These are phyloP conservation scores for Myopa testacea DNA, from an alignment of 2,888 invertebrate species.

Conservation along the genomic window DNA sequence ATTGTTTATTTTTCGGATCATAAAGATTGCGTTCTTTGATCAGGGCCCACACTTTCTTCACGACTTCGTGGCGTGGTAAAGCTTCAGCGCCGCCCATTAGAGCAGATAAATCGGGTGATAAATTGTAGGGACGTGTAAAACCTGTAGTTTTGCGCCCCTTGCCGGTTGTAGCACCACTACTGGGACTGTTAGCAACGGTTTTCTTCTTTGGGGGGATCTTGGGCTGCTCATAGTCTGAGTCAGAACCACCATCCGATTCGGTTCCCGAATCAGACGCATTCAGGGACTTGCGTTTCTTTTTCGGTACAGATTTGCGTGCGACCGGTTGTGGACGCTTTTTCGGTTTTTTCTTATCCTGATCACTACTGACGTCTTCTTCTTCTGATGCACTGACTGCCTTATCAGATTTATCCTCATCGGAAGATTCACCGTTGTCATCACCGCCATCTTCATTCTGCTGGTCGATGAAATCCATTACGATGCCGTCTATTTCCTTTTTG, in stretches of 20 bases:
- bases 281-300: conserved; percentile 62
- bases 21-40: conserved; percentile 90
- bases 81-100: conserved; percentile 83
- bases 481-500: conserved; percentile 87
- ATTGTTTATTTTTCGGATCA: conserved; percentile 95
- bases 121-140: conserved; percentile 85
- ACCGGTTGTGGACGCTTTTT: conserved; percentile 63
- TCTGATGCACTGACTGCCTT: conserved; percentile 49
- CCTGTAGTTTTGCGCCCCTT: conserved; percentile 75
- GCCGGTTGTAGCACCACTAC: conserved; percentile 60
- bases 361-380: conserved; percentile 54
- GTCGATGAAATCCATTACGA: conserved; percentile 79
- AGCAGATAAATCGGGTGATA: conserved; percentile 86
- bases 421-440: conserved; percentile 64
- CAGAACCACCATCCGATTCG: conserved; percentile 62
- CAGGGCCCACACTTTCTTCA: conserved; percentile 89
- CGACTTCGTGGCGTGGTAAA: conserved; percentile 90
- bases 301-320: conserved; percentile 59
- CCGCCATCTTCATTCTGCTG: conserved; percentile 71
- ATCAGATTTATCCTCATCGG: conserved; percentile 50
- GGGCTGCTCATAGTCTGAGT: conserved; percentile 63
- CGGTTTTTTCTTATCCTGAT: conserved; percentile 55
- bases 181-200: conserved; percentile 49
- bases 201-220: conserved; percentile 56
- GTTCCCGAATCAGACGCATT: conserved; percentile 62